These are phyloP conservation scores for Tetragnatha versicolor DNA, from an alignment of 1,140 invertebrate genomes.

Conservation along the genomic window DNA sequence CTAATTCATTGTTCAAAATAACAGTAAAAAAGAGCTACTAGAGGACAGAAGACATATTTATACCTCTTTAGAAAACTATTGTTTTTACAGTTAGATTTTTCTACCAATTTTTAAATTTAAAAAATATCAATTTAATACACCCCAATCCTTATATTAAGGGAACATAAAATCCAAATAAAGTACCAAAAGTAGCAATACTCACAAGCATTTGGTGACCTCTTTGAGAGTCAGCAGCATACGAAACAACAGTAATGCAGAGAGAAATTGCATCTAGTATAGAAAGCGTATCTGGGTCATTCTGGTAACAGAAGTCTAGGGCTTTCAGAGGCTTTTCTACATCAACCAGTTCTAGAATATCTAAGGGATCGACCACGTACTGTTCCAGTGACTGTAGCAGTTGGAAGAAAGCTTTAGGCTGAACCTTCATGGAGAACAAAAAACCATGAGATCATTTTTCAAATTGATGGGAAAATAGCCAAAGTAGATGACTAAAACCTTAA, in stretches of 20 bases:
- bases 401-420: slow-evolving; percentile 60
- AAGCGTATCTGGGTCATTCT: slow-evolving; percentile 94
- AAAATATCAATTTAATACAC: not conserved
- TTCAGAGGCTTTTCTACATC: slow-evolving; percentile 91
- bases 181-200: not conserved
- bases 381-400: slow-evolving; percentile 74
- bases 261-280: slow-evolving; percentile 93
- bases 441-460: too few species aligned
- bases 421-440: too few species aligned
- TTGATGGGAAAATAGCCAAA: too few species aligned
- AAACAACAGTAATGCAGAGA: slow-evolving; percentile 95
- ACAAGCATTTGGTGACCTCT: slow-evolving; percentile 96
- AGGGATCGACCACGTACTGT: slow-evolving; percentile 89
- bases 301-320: slow-evolving; percentile 96
- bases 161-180: not conserved
- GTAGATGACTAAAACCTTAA: too few species aligned
- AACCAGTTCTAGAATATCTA: slow-evolving; percentile 94
- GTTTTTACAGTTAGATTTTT: not conserved
- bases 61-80: not conserved
- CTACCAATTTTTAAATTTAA: too few species aligned
- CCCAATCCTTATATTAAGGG: not conserved
- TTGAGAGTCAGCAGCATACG: slow-evolving; percentile 94
- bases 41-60: not conserved
- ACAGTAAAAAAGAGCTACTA: not conserved
- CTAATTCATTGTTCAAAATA: too few species aligned